A percentile compares a stretch with the other conserved stretches of the same genome.
Evolutionary conservation across 1,140 invertebrate genomes (phyloP).

Genomic region (Drosophila ercepeae): DNA sequence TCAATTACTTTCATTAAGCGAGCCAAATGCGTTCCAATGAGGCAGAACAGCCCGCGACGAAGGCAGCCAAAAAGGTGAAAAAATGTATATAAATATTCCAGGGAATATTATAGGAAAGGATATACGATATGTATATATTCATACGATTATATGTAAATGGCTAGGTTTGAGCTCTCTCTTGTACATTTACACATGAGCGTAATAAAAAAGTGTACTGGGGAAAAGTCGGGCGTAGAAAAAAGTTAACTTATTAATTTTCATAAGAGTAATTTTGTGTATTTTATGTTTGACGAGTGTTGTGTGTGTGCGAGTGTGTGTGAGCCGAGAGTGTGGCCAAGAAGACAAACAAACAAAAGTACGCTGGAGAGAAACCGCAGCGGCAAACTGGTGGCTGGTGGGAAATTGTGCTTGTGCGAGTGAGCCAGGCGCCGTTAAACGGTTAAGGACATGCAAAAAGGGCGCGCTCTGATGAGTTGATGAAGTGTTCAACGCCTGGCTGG

Average conservation of each 20-base stretch:
- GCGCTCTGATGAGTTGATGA: slow-evolving; percentile 81
- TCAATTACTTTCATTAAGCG: slow-evolving; percentile 81
- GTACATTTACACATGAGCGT: slow-evolving; percentile 41
- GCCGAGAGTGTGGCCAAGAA: slow-evolving; percentile 39
- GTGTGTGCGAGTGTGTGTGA: slow-evolving; percentile 1
- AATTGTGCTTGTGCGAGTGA: slow-evolving; percentile 35
- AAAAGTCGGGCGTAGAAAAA: slow-evolving; percentile 65
- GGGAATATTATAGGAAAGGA: slow-evolving; percentile 23
- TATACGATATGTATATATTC: too few species aligned
- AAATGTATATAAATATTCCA: slow-evolving; percentile 30
- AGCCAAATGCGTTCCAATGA: slow-evolving; percentile 76
- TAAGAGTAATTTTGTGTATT: slow-evolving; percentile 82
- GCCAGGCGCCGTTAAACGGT: slow-evolving; percentile 68
- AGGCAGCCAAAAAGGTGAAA: slow-evolving; percentile 31
- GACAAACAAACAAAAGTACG: slow-evolving; percentile 47
- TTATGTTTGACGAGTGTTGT: slow-evolving; percentile 56
- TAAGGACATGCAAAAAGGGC: slow-evolving; percentile 80
- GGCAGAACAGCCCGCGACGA: slow-evolving; percentile 46
- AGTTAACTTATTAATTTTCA: slow-evolving; percentile 83
- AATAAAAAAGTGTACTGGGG: slow-evolving; percentile 41
- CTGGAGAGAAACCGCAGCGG: slow-evolving; percentile 46
- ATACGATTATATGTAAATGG: slow-evolving; percentile 4
- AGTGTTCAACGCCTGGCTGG: slow-evolving; percentile 78
- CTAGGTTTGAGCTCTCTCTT: slow-evolving; percentile 3
- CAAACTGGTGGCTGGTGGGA: slow-evolving; percentile 59